phyloP scores from a whole-genome alignment of 2,888 invertebrate genomes.

The Leptodirus hochenwartii region DNA sequence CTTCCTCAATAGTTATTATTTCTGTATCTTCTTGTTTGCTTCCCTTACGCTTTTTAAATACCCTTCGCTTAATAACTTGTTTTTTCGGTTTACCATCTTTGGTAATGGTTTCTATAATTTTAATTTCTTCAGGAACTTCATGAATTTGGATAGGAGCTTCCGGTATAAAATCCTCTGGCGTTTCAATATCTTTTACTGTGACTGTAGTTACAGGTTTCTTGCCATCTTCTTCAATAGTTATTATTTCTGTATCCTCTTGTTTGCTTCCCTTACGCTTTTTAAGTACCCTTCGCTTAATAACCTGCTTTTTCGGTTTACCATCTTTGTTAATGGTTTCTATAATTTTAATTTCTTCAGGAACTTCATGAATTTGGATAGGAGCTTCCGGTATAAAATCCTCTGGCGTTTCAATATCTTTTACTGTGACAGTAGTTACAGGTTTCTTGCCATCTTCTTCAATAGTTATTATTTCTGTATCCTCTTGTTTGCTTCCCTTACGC shows the following conservation, averaged over 20 bases:
- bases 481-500: slow-evolving; percentile 17
- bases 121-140: slow-evolving; percentile 19
- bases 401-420: no score
- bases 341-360: slow-evolving; percentile 24
- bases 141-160: slow-evolving; percentile 11
- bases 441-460: slow-evolving; percentile 20
- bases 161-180: slow-evolving; percentile 18
- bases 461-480: slow-evolving; percentile 17
- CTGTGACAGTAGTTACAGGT: slow-evolving; percentile 17
- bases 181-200: slow-evolving; percentile 18
- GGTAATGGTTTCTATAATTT: slow-evolving; percentile 13
- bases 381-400: no score
- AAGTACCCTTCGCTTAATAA: slow-evolving; percentile 23
- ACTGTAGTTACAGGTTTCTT: slow-evolving; percentile 21
- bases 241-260: slow-evolving; percentile 29
- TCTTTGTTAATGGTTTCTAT: slow-evolving; percentile 18
- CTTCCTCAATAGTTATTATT: slow-evolving; percentile 21
- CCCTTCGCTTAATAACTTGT: slow-evolving; percentile 19
- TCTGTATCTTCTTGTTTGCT: slow-evolving; percentile 17
- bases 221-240: slow-evolving; percentile 26
- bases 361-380: slow-evolving; percentile 13
- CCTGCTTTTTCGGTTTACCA: slow-evolving; percentile 21
- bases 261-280: slow-evolving; percentile 26
- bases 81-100: slow-evolving; percentile 11
- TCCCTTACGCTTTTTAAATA: slow-evolving; percentile 22